phyloP scores from a whole-genome alignment of 2,113 vertebrate species.

The Archocentrus centrarchus region DNA sequence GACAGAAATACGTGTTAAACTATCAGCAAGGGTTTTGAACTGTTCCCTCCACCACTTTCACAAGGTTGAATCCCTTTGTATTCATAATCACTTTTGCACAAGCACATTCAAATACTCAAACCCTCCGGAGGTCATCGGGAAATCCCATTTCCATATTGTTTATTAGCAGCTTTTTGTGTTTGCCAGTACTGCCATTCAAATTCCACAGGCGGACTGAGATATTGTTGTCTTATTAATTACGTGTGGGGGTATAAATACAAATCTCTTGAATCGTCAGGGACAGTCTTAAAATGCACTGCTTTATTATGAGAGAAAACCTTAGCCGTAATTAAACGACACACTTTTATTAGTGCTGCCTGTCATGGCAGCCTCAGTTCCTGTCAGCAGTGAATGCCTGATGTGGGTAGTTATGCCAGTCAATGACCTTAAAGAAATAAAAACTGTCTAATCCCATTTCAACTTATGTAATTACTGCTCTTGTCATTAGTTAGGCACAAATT shows the following conservation, averaged over 20 bases:
- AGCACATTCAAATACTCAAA: constrained; percentile 5
- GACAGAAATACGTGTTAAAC: constrained; percentile 14
- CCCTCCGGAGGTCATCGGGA: constrained; percentile 43
- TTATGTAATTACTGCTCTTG: constrained; percentile 68
- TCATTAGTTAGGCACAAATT: constrained; percentile 67
- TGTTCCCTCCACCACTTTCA: constrained; percentile 12
- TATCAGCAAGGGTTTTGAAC: constrained; percentile 11
- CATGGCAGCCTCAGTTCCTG: constrained; percentile 31
- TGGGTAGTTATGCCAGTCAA: constrained; percentile 44
- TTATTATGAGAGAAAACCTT: constrained; percentile 53
- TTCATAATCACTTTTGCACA: constrained; percentile 45
- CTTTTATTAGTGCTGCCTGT: constrained; percentile 59
- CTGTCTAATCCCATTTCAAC: constrained; percentile 72
- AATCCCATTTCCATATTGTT: constrained; percentile 69
- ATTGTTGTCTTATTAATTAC: constrained; percentile 77
- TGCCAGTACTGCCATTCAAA: constrained; percentile 11
- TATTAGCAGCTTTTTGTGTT: constrained; percentile 65
- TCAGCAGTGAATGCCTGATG: constrained; percentile 37
- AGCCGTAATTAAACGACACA: constrained; percentile 71
- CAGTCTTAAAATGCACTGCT: constrained; percentile 40
- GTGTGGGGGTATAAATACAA: constrained; percentile 56
- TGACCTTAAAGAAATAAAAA: constrained; percentile 44
- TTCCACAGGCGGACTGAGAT: constrained; percentile 39
- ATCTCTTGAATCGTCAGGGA: constrained; percentile 57
- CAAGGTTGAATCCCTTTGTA: constrained; percentile 21